A percentile compares a stretch with the other conserved stretches of the same genome.
phyloP scores from a whole-genome alignment of 64 coral and sea anemone species.

The Stichodactyla mertensii region DNA sequence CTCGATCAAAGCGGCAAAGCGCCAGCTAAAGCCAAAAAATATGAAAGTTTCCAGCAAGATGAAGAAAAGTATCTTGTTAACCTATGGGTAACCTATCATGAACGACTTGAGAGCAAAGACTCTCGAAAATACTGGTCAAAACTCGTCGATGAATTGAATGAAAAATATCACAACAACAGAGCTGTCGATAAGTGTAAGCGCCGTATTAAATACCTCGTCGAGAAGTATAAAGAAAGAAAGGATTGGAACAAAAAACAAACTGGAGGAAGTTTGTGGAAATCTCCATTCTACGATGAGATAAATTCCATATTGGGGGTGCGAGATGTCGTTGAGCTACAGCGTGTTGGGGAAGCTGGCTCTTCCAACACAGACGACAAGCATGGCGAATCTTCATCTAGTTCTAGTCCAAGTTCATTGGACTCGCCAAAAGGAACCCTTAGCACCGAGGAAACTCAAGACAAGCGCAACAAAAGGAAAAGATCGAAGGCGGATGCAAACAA shows the following conservation, averaged over 20 bases:
- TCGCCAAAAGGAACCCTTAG: constrained; percentile 26
- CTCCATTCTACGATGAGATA: constrained; percentile 41
- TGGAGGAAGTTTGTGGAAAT: constrained; percentile 2
- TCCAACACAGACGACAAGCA: background rate
- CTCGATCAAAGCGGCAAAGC: constrained; percentile 20
- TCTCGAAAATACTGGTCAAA: constrained; percentile 31
- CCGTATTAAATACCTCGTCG: constrained; percentile 43
- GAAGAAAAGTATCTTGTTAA: constrained; percentile 52
- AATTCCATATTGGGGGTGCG: constrained; percentile 57
- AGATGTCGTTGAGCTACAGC: constrained; percentile 44
- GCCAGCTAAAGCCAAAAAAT: constrained; percentile 15
- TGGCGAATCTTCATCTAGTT: background rate
- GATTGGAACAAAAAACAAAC: constrained; percentile 57
- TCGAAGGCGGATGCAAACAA: background rate
- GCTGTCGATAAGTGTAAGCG: constrained; percentile 54
- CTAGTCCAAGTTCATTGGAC: background rate
- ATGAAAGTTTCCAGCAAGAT: constrained; percentile 35
- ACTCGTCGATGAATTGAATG: constrained; percentile 37
- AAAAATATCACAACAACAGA: constrained; percentile 28
- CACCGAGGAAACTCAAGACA: constrained; percentile 16
- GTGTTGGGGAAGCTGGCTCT: constrained; percentile 30
- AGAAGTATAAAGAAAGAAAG: constrained; percentile 56
- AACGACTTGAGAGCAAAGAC: constrained; percentile 41
- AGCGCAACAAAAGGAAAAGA: constrained; percentile 17
- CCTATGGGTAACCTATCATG: constrained; percentile 41